Evolutionary conservation across 2,113 vertebrate species (phyloP), one percentile per base, ranked within the genome.

Genomic region (Anseranas semipalmata): DNA sequence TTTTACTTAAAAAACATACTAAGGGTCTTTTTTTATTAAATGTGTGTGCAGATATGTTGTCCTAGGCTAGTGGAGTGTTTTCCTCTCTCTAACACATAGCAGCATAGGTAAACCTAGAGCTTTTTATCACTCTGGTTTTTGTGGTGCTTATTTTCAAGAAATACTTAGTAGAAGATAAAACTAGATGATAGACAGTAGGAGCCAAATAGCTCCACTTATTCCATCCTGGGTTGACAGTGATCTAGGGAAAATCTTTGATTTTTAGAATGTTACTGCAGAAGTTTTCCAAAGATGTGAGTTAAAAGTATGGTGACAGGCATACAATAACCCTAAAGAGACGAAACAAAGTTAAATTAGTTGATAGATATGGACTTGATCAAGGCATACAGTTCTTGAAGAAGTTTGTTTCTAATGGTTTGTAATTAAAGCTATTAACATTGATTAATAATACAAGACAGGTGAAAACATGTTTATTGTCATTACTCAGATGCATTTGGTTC

Each of bases 61-160:
- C 60, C 39, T 85, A 43, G 32, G 16, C 30, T 82, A 33, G 3
- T 30, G 19, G 12, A 78, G 14, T 78, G 39, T 71, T 81, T 86
- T 72, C 7, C 9, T 18, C 1, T 82, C 28, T 71, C 17, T 60
- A 81, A 77, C 0, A 7, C 28, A 67, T 77, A 46, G n/a, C 15
- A 66, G 48, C 9, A 8, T 71, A 35, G 21, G 22, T 85, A 87
- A 85, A 89, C 4, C 37, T 41, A 65, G 46, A 85, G 37, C 2
- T 87, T 48, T 87, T 90, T 66, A 65, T 85, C 60, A 60, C 27
- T 46, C 20, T 41, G 18, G 0, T 50, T 55, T 89, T 91, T 53
- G 27, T 46, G 32, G 12, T 66, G 50, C 21, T 88, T 53, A 81
- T 84, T 90, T 97, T 96, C 68, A 96, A 93, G 80, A 28, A 71